Evolutionary conservation across 2,888 invertebrate genomes (phyloP).

Genomic region (Eremobia ochroleuca): DNA sequence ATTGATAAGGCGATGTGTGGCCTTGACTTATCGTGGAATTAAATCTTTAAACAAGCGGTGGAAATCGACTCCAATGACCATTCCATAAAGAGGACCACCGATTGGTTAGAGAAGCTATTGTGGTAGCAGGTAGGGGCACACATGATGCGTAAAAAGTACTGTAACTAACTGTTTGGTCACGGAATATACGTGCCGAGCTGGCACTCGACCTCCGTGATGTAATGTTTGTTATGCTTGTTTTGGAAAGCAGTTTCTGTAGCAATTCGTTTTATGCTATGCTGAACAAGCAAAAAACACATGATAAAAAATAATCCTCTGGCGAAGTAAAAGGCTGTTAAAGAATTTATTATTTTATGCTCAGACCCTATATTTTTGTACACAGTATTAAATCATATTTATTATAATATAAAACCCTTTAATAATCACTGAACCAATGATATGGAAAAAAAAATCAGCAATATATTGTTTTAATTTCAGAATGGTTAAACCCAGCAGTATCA

Average conservation of each 20-base stretch:
- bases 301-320: neutral
- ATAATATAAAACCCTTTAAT: neutral
- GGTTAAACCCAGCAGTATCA: neutral
- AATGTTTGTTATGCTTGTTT: neutral
- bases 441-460: constrained; percentile 28
- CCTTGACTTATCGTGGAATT: constrained; percentile 29
- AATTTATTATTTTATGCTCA: neutral
- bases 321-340: neutral
- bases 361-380: neutral
- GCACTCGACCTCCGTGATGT: neutral
- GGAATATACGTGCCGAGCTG: neutral
- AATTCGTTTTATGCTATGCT: neutral
- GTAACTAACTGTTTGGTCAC: neutral
- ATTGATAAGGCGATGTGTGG: constrained; percentile 51
- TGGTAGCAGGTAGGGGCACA: neutral
- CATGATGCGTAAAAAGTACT: neutral
- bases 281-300: neutral
- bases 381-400: neutral
- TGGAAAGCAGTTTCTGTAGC: neutral
- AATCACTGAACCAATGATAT: neutral
- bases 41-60: neutral
- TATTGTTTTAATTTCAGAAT: constrained; percentile 31
- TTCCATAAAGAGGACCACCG: neutral
- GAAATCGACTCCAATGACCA: neutral
- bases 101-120: neutral